These are phyloP conservation scores for Rhabdornis inornatus DNA, from an alignment of 2,113 vertebrate species.

Conservation along the genomic window DNA sequence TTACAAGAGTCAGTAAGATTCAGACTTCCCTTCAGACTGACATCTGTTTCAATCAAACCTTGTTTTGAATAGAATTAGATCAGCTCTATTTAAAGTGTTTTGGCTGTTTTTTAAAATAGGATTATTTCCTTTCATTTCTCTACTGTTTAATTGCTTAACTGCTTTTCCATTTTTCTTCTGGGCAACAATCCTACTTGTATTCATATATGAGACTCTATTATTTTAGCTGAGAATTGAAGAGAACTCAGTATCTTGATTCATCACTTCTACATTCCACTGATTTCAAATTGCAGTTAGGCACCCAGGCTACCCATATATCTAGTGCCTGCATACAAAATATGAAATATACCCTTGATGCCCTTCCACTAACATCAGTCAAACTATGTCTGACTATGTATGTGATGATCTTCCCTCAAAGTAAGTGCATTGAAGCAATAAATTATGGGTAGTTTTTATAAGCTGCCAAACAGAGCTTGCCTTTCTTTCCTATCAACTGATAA, in stretches of 20 bases:
- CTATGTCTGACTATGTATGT: not conserved
- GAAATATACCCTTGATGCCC: not conserved
- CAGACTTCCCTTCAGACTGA: not conserved
- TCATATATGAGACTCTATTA: not conserved
- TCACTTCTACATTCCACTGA: not conserved
- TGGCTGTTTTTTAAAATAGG: not conserved
- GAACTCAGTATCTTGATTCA: not conserved
- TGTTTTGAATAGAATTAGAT: not conserved
- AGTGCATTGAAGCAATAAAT: not conserved
- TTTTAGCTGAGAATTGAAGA: not conserved
- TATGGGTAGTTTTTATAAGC: not conserved
- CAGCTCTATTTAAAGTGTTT: not conserved
- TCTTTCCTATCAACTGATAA: not conserved
- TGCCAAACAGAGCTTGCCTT: not conserved
- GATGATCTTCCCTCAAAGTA: not conserved
- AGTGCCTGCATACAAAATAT: not conserved
- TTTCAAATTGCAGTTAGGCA: not conserved
- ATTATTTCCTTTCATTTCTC: not conserved
- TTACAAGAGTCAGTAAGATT: not conserved
- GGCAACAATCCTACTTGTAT: not conserved
- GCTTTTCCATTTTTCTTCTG: not conserved
- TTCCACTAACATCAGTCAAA: not conserved
- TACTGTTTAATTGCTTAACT: not conserved
- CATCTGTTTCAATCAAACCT: not conserved
- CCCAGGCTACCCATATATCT: not conserved